phyloP scores from a whole-genome alignment of 2,797 vertebrate genomes.

The Alca torda region DNA sequence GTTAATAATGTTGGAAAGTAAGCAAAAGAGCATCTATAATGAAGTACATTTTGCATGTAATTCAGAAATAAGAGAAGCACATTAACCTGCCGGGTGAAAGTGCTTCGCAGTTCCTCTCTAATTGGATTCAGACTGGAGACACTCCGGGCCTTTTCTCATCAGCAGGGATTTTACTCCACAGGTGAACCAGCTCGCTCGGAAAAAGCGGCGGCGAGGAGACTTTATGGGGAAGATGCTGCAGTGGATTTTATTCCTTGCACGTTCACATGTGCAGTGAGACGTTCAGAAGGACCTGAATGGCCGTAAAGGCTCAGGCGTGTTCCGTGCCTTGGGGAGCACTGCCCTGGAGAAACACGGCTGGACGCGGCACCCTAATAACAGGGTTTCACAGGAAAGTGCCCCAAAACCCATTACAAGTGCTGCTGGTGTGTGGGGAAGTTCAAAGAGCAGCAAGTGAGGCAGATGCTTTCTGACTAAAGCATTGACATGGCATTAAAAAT shows the following conservation, averaged over 20 bases:
- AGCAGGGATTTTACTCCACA: not conserved
- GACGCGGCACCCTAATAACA: rapidly evolving
- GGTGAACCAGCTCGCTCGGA: not conserved
- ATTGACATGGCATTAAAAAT: rapidly evolving
- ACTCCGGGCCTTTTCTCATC: not conserved
- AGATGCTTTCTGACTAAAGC: not conserved
- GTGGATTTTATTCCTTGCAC: not conserved
- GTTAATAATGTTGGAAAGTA: not conserved
- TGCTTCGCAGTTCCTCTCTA: not conserved
- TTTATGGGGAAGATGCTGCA: not conserved
- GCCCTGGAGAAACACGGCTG: rapidly evolving
- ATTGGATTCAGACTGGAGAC: not conserved
- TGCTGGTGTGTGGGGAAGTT: rapidly evolving
- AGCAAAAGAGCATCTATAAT: not conserved
- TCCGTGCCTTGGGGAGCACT: not conserved
- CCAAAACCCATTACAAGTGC: not conserved
- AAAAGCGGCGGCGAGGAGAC: rapidly evolving
- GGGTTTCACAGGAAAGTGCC: rapidly evolving
- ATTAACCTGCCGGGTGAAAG: not conserved
- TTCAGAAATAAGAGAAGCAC: not conserved
- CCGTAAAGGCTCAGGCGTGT: not conserved
- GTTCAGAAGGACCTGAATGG: not conserved
- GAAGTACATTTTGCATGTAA: not conserved
- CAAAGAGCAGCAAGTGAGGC: not conserved
- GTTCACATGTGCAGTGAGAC: rapidly evolving